A percentile compares a stretch with the other conserved stretches of the same genome.
These are phyloP conservation scores for Bathynomus jamesi DNA, from an alignment of 1,140 invertebrate species.

Conservation along the genomic window DNA sequence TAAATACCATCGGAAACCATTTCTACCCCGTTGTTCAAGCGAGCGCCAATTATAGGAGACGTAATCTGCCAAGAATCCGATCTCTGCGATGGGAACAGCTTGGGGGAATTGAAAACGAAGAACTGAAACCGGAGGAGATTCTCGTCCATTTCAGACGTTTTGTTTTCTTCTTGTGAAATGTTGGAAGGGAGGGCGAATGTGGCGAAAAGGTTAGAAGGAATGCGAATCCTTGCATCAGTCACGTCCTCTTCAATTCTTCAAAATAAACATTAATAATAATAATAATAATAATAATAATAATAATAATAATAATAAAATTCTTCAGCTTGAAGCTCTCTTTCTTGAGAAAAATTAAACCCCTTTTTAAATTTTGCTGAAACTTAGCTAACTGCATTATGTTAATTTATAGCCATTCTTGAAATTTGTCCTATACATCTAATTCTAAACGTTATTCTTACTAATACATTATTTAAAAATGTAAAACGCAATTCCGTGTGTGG, in stretches of 20 bases:
- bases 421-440: no score
- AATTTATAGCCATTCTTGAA: no score
- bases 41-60: constrained; percentile 56
- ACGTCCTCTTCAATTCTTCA: background rate
- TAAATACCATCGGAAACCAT: constrained; percentile 60
- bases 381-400: no score
- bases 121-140: constrained; percentile 51
- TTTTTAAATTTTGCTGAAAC: no score
- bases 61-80: constrained; percentile 46
- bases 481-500: no score
- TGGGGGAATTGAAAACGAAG: constrained; percentile 58
- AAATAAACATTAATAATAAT: background rate
- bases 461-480: no score
- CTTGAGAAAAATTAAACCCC: no score
- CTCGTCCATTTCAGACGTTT: background rate
- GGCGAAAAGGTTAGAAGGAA: background rate
- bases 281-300: background rate
- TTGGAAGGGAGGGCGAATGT: background rate
- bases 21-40: constrained; percentile 50
- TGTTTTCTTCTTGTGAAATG: background rate
- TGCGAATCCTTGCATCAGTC: background rate
- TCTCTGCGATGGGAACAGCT: constrained; percentile 53
- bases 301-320: background rate
- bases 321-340: no score
- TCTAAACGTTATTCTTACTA: no score